phyloP scores from a whole-genome alignment of 2,113 vertebrate genomes.

The Murina feae region DNA sequence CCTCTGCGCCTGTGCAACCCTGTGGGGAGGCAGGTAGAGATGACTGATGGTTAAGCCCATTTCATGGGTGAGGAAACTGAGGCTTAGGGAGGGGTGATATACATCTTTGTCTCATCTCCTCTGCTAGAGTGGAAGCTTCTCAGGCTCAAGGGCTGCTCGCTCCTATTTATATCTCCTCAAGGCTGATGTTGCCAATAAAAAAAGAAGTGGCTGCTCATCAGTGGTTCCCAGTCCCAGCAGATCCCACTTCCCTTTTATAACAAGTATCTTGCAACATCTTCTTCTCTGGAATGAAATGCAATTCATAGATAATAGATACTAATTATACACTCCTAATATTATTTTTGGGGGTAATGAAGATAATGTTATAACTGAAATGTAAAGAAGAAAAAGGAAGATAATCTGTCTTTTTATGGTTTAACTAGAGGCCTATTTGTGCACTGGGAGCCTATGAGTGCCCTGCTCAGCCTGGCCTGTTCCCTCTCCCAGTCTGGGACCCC shows the following conservation, averaged over 20 bases:
- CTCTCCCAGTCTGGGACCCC: no score
- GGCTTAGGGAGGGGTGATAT: neutral
- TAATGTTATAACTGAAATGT: slow-evolving; percentile 4
- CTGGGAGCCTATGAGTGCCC: no score
- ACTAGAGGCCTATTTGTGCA: no score
- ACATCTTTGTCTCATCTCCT: neutral
- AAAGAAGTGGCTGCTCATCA: neutral
- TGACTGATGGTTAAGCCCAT: neutral
- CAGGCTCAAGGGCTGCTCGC: neutral
- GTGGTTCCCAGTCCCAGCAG: neutral
- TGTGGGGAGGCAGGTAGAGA: neutral
- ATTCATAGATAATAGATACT: neutral
- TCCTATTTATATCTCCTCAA: neutral
- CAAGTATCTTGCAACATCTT: neutral
- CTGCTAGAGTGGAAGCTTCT: neutral
- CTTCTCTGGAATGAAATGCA: neutral
- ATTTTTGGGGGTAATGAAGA: neutral
- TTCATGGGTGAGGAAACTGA: neutral
- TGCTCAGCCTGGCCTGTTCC: no score
- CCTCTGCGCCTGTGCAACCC: neutral
- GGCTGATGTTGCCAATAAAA: neutral
- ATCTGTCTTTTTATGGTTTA: neutral
- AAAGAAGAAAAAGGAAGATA: neutral
- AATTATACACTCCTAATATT: neutral
- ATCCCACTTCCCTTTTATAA: neutral